Conservation (phyloP, 2,113 vertebrate genomes). For the Pelecanus crispus region DNA sequence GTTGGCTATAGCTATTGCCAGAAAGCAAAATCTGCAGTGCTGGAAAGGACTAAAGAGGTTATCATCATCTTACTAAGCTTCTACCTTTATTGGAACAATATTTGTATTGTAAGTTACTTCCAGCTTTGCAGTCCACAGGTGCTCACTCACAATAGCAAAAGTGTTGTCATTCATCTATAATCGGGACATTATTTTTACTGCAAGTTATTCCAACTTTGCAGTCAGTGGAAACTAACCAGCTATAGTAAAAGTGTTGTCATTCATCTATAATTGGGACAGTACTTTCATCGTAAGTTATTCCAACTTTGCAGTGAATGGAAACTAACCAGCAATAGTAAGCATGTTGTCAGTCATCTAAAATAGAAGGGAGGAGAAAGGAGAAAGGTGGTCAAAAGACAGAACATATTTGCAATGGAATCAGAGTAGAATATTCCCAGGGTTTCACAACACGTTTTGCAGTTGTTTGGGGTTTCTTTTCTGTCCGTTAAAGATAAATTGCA, state of each 20-base stretch:
- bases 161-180: conserved; percentile 40
- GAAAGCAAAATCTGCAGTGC: conserved; percentile 47
- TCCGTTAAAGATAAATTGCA: background rate
- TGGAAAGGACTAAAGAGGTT: conserved; percentile 53
- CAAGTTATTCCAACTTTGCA: conserved; percentile 33
- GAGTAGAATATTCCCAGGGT: background rate
- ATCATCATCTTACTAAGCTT: conserved; percentile 13
- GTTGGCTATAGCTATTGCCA: conserved; percentile 62
- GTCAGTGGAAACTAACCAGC: conserved; percentile 50
- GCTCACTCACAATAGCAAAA: conserved; percentile 47
- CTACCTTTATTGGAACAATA: conserved; percentile 22
- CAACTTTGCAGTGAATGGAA: conserved; percentile 53
- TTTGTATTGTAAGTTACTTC: background rate
- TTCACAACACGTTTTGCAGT: background rate
- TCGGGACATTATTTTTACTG: conserved; percentile 1
- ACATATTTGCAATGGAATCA: background rate
- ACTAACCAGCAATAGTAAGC: conserved; percentile 38
- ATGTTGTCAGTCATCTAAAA: conserved; percentile 38
- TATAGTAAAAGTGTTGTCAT: conserved; percentile 60
- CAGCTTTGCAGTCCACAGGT: conserved; percentile 20
- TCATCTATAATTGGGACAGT: conserved; percentile 55
- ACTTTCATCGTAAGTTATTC: conserved; percentile 42
- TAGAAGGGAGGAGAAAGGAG: conserved; percentile 12
- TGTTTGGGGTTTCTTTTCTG: background rate
- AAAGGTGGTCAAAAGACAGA: background rate